These are phyloP conservation scores for Teleogryllus oceanicus DNA, from an alignment of 2,888 invertebrate species.

Conservation along the genomic window DNA sequence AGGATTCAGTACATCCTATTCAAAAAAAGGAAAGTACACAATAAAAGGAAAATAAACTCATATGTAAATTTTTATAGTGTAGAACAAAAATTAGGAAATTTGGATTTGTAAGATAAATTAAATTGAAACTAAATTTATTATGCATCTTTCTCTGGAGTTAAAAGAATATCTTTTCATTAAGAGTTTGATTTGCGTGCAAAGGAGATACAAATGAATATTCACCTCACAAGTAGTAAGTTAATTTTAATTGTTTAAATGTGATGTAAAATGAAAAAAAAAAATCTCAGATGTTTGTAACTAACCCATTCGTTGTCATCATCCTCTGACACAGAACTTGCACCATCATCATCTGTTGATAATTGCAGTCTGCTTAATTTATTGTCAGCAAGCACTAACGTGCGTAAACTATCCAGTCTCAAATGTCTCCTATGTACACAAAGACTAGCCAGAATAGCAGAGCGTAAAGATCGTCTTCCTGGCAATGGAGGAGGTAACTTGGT, in stretches of 20 bases:
- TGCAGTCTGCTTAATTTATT: constrained; percentile 80
- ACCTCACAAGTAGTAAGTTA: no score
- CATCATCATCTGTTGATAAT: constrained; percentile 73
- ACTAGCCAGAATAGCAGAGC: constrained; percentile 71
- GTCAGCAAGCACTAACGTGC: constrained; percentile 80
- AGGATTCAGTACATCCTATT: constrained; percentile 39
- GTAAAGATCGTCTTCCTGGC: constrained; percentile 58
- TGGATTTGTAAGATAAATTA: no score
- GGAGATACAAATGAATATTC: no score
- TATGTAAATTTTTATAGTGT: not conserved
- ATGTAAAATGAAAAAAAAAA: no score
- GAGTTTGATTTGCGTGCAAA: no score
- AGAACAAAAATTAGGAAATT: not conserved
- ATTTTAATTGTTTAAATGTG: no score
- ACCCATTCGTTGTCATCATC: constrained; percentile 49
- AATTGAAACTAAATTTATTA: no score
- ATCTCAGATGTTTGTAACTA: not conserved
- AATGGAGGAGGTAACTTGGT: constrained; percentile 43
- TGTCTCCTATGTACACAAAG: constrained; percentile 85
- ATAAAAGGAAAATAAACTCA: not conserved
- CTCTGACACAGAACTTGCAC: constrained; percentile 35
- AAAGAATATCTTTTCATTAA: no score
- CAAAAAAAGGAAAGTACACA: not conserved
- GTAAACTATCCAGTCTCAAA: constrained; percentile 71
- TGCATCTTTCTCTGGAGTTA: no score